Evolutionary conservation across 2,797 vertebrate species (phyloP).

Genomic region (Gymnoscopelus microlampas): DNA sequence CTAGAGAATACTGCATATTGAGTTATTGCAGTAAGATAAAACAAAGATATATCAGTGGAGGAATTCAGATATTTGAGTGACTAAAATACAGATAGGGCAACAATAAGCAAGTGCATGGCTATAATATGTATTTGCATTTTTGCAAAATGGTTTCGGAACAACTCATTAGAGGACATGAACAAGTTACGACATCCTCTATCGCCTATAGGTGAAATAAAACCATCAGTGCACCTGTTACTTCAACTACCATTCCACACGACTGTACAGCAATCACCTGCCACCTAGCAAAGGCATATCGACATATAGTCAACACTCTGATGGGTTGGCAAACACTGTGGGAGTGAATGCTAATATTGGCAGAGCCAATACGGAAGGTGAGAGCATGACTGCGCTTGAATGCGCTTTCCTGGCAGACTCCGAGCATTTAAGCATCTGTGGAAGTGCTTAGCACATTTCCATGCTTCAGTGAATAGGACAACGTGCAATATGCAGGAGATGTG

Average conservation of each 20-base stretch:
- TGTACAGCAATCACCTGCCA: not conserved
- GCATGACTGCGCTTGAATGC: slow-evolving; percentile 10
- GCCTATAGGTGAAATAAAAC: slow-evolving; percentile 8
- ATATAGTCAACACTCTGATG: slow-evolving; percentile 37
- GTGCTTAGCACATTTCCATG: not conserved
- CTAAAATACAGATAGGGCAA: too few relatives aligned
- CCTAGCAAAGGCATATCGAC: slow-evolving; percentile 26
- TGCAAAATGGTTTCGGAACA: too few relatives aligned
- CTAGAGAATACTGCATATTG: too few relatives aligned
- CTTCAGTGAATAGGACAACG: not conserved
- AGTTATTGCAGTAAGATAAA: too few relatives aligned
- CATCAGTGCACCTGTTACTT: not conserved
- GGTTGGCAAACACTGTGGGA: slow-evolving; percentile 51
- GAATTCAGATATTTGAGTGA: too few relatives aligned
- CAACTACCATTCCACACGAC: not conserved
- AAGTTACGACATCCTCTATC: not conserved
- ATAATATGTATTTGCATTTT: too few relatives aligned
- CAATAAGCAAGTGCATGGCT: too few relatives aligned
- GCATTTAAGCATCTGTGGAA: slow-evolving; percentile 6
- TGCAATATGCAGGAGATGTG: slow-evolving; percentile 6
- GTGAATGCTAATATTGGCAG: slow-evolving; percentile 67
- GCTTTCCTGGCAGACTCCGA: not conserved
- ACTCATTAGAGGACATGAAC: too few relatives aligned
- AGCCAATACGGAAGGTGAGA: slow-evolving; percentile 54
- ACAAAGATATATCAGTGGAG: too few relatives aligned